Percentiles rank a stretch among this genome's conserved stretches.
Evolutionary conservation across 2,113 vertebrate species (phyloP).

Genomic region (Grammomys dolichurus): DNA sequence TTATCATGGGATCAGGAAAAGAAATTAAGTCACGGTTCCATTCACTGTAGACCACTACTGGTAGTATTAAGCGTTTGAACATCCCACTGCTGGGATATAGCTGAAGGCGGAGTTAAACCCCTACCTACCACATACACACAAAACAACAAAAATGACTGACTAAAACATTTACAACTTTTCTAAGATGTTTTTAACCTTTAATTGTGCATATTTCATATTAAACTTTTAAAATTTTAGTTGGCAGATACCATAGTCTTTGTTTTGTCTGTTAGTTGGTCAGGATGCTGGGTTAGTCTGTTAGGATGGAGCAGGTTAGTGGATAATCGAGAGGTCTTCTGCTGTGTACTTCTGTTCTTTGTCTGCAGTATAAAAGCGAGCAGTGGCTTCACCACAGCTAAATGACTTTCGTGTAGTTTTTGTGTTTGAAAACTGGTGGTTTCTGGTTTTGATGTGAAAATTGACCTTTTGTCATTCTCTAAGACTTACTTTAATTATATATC

Average conservation of each 20-base stretch:
- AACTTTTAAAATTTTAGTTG: constrained; percentile 43
- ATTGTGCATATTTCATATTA: constrained; percentile 30
- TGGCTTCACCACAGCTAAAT: constrained; percentile 1
- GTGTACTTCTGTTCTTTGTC: constrained; percentile 34
- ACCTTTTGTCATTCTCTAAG: constrained; percentile 28
- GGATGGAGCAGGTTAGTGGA: background rate
- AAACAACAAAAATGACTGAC: background rate
- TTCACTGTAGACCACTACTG: constrained; percentile 16
- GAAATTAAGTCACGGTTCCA: background rate
- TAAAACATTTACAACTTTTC: constrained; percentile 33
- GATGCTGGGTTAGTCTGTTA: background rate
- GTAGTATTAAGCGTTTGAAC: background rate
- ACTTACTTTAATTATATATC: background rate
- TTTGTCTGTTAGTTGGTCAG: constrained; percentile 24
- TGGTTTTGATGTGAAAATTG: constrained; percentile 34
- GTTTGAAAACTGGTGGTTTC: constrained; percentile 46
- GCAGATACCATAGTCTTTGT: constrained; percentile 8
- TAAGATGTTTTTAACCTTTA: constrained; percentile 25
- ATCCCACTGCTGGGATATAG: background rate
- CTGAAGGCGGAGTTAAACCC: background rate
- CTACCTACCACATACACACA: background rate
- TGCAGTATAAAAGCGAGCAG: constrained; percentile 25
- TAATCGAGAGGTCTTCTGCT: background rate
- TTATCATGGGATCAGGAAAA: background rate
- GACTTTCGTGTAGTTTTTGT: background rate